Evolutionary conservation across 2,888 invertebrate genomes (phyloP), one percentile per base, ranked within the genome.

Genomic region (Chymomyza caudatula): DNA sequence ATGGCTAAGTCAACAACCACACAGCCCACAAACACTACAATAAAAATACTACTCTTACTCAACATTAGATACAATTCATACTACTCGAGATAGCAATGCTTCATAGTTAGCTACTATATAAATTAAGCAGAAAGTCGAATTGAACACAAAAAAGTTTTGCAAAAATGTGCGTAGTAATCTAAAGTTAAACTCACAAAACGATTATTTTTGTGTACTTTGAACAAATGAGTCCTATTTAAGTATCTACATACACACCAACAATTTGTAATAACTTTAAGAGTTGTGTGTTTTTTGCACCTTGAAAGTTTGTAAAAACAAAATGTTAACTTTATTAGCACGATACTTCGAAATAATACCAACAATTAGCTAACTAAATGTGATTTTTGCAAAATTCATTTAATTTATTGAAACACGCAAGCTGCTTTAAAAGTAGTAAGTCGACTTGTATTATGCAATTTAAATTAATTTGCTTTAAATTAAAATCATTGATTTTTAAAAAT

Each of bases 391-490:
- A 54, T 64, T 74, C 63, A 70, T 72, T 69, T 75, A 65, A 74
- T 67, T 69, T 59, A 69, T 68, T 83, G 74, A 84, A 53, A 77
- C 49, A 75, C 70, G 63, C 55, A 65, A 56, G 60, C 78, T 73
- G 78, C 76, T 76, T 77, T 22, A 55, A 65, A 73, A 70, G 74
- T 70, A 69, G 70, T 44, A 61, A 55, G 58, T 65, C 66, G 60
- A 69, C 60, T 75, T 71, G 72, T 74, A 76, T 75, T 86, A 85
- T 66, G 73, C 70, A 72, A 69, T 69, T 65, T 56, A 65, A 75
- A 84, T 63, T 69, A 68, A 61, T 70, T 76, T 73, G 67, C 72
- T 64, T 71, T 68, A 63, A 73, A 75, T 85, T 72, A 76, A 80
- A 77, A 69, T 54, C 62, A 56, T 60, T 37, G 29, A 37, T 37